Percentiles rank a stretch among this genome's conserved stretches.
These are phyloP conservation scores for Rallus limicola DNA, from an alignment of 2,113 vertebrate genomes.

Conservation along the genomic window DNA sequence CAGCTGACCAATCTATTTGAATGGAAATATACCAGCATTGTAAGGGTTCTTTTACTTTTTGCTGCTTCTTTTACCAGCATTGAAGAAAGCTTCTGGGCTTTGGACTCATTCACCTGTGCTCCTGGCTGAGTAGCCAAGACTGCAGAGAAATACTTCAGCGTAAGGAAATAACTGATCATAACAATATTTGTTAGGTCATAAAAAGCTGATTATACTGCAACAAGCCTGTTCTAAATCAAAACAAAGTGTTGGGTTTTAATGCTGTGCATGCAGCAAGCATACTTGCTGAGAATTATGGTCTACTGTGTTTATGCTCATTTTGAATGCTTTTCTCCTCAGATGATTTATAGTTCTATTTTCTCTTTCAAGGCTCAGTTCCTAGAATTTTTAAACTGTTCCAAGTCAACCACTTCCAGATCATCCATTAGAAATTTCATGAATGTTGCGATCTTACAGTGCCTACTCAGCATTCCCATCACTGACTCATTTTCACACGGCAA, in stretches of 20 bases:
- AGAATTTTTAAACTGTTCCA: slow-evolving; percentile 2
- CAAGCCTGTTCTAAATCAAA: slow-evolving; percentile 3
- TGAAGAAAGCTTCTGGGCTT: background rate
- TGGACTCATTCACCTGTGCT: background rate
- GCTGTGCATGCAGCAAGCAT: background rate
- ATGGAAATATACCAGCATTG: background rate
- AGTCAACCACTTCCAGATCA: background rate
- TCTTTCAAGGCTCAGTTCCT: slow-evolving; percentile 3
- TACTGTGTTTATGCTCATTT: background rate
- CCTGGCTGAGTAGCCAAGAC: background rate
- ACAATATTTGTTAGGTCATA: background rate
- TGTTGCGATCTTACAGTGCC: background rate
- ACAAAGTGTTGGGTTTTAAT: background rate
- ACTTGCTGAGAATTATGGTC: background rate
- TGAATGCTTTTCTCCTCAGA: slow-evolving; percentile 3
- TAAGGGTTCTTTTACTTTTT: background rate
- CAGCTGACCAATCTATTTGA: background rate
- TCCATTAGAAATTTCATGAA: background rate
- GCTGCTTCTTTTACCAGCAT: background rate
- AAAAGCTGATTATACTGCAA: background rate
- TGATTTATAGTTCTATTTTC: background rate
- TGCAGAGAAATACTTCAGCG: background rate
- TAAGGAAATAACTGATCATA: background rate
- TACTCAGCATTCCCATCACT: background rate
- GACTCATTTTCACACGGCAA: background rate